These are phyloP conservation scores for Syngnathus acus DNA, from an alignment of 2,797 vertebrate species.

Conservation along the genomic window DNA sequence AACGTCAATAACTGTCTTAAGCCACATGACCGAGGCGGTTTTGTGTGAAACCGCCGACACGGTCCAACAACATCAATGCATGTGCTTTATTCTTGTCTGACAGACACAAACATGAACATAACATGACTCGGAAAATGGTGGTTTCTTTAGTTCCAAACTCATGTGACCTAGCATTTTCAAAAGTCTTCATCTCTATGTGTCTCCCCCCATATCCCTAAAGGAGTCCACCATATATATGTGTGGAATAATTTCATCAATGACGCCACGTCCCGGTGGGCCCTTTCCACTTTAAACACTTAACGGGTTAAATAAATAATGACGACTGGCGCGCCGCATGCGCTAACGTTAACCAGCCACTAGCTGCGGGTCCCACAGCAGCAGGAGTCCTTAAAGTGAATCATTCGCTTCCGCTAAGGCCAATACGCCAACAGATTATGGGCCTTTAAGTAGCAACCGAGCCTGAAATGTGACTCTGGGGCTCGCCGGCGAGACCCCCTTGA, in stretches of 20 bases:
- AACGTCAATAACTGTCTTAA: constrained; percentile 21
- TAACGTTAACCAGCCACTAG: constrained; percentile 62
- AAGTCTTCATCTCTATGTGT: constrained; percentile 21
- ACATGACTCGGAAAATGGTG: background rate
- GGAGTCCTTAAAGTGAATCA: constrained; percentile 82
- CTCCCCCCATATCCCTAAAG: constrained; percentile 32
- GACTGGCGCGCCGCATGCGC: constrained; percentile 46
- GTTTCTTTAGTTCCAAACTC: constrained; percentile 6
- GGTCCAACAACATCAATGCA: constrained; percentile 6
- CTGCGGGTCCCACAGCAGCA: constrained; percentile 77
- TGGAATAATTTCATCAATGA: constrained; percentile 71
- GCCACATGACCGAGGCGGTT: constrained; percentile 18
- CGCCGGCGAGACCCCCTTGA: constrained; percentile 27
- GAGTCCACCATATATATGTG: constrained; percentile 33
- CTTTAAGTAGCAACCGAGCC: constrained; percentile 81
- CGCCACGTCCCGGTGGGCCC: constrained; percentile 63
- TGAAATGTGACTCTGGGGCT: constrained; percentile 79
- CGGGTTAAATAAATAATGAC: constrained; percentile 89
- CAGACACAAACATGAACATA: constrained; percentile 8
- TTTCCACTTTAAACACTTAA: constrained; percentile 81
- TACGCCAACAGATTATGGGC: constrained; percentile 77
- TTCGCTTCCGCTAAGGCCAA: constrained; percentile 73
- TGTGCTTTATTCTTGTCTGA: constrained; percentile 23
- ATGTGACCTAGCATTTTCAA: constrained; percentile 19
- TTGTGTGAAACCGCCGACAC: constrained; percentile 17